These are phyloP conservation scores for Flexamia atlantica DNA, from an alignment of 2,888 invertebrate species.

Conservation along the genomic window DNA sequence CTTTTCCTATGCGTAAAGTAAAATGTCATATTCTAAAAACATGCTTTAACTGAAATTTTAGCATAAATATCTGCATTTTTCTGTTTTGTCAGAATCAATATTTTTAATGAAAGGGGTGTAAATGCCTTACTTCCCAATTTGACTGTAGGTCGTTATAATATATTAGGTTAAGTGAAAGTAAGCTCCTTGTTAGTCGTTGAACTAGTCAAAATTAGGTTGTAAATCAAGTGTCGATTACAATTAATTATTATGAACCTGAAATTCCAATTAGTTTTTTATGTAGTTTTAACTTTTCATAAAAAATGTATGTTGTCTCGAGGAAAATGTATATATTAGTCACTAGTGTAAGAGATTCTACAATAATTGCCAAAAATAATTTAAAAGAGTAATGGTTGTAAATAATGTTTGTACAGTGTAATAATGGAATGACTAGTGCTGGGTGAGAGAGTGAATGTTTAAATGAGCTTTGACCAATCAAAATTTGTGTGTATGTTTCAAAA, in stretches of 20 bases:
- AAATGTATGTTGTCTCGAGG: not conserved
- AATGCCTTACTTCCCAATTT: not conserved
- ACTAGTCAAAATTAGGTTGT: slow-evolving; percentile 52
- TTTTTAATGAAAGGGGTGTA: not conserved
- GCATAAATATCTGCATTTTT: not conserved
- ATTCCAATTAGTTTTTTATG: slow-evolving; percentile 10
- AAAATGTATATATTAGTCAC: slow-evolving; percentile 19
- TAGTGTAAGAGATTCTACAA: slow-evolving; percentile 4
- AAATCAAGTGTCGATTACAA: not conserved
- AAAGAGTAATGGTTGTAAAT: slow-evolving; percentile 14
- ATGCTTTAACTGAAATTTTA: not conserved
- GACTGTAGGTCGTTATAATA: not conserved
- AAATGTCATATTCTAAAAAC: slow-evolving; percentile 19
- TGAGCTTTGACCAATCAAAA: not conserved
- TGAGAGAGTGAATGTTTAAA: not conserved
- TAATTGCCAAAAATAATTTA: slow-evolving; percentile 3
- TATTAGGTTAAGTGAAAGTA: not conserved
- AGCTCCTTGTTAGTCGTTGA: slow-evolving; percentile 29
- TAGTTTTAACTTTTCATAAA: not conserved
- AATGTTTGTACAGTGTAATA: slow-evolving; percentile 27
- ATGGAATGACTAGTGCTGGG: not conserved
- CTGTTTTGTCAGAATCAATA: not conserved
- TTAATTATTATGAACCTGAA: not conserved
- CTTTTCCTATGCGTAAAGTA: not conserved
- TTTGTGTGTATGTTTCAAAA: not conserved